Evolutionary conservation across 2,888 invertebrate genomes (phyloP).

Genomic region (Acleris emargana): DNA sequence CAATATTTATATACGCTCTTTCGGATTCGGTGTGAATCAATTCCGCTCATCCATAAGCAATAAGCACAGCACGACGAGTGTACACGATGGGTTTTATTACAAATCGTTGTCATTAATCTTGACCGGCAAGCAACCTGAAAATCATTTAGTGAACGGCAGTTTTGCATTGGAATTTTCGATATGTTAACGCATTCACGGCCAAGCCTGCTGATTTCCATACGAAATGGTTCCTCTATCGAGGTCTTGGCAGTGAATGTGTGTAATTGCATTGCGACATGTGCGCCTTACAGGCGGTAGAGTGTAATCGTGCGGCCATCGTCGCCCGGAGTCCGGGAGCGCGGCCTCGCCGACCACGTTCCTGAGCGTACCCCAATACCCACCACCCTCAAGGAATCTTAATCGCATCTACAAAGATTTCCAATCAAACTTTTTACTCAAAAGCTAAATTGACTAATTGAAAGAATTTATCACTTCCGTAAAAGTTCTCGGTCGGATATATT

Average conservation of each 20-base stretch:
- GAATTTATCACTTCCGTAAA: constrained; percentile 76
- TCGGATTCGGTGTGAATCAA: no score
- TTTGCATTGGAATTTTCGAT: constrained; percentile 8
- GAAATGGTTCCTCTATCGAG: constrained; percentile 3
- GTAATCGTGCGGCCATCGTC: not conserved
- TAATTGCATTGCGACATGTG: constrained; percentile 27
- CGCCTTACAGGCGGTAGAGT: not conserved
- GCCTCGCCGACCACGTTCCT: constrained; percentile 41
- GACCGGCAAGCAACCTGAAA: not conserved
- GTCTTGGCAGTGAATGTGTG: constrained; percentile 14
- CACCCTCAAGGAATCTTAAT: constrained; percentile 1
- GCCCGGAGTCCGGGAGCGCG: not conserved
- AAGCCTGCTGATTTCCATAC: not conserved
- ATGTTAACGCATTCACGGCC: constrained; percentile 1
- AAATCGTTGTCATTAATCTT: not conserved
- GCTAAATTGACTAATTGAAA: constrained; percentile 77
- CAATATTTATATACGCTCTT: no score
- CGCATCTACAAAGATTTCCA: constrained; percentile 54
- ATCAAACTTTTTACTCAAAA: constrained; percentile 70
- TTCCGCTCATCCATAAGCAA: no score
- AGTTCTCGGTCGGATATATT: constrained; percentile 63
- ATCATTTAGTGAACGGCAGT: constrained; percentile 1
- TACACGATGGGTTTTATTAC: not conserved
- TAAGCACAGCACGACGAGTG: not conserved
- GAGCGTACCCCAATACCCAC: constrained; percentile 35